Conservation (phyloP, 2,888 invertebrate genomes). For the Netelia virgata region DNA sequence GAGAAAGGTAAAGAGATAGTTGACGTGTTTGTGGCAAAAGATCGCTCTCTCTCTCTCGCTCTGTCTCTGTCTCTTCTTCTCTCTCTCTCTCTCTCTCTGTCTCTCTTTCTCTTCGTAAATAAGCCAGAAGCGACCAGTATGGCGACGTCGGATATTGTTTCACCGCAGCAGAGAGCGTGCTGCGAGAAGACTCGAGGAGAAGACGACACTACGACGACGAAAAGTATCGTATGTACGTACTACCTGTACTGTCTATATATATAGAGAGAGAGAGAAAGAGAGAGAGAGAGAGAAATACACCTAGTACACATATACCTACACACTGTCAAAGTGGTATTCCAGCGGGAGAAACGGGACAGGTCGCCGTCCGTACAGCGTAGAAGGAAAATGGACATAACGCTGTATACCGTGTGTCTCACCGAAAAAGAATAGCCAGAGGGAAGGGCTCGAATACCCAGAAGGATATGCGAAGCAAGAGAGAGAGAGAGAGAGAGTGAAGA, state of each 20-base stretch:
- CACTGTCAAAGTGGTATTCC: conserved; percentile 10
- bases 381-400: not conserved
- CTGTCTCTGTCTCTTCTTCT: conserved; percentile 30
- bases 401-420: not conserved
- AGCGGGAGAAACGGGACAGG: conserved; percentile 8
- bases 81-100: conserved; percentile 29
- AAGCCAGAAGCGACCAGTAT: conserved; percentile 52
- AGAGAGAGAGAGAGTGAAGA: conserved; percentile 1
- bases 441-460: conserved; percentile 3
- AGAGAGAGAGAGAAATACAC: not conserved
- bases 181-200: conserved; percentile 10
- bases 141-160: conserved; percentile 59
- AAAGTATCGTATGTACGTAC: not conserved
- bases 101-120: conserved; percentile 51
- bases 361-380: conserved; percentile 8
- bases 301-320: conserved; percentile 1
- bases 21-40: conserved; percentile 25
- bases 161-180: conserved; percentile 30
- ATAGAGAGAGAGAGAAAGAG: too few relatives aligned
- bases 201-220: conserved; percentile 28
- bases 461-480: conserved; percentile 2
- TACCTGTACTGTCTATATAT: not conserved
- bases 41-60: conserved; percentile 1
- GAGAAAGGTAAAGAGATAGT: conserved; percentile 9
- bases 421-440: conserved; percentile 23